phyloP scores from a whole-genome alignment of 2,797 vertebrate genomes.

The Chelon auratus region DNA sequence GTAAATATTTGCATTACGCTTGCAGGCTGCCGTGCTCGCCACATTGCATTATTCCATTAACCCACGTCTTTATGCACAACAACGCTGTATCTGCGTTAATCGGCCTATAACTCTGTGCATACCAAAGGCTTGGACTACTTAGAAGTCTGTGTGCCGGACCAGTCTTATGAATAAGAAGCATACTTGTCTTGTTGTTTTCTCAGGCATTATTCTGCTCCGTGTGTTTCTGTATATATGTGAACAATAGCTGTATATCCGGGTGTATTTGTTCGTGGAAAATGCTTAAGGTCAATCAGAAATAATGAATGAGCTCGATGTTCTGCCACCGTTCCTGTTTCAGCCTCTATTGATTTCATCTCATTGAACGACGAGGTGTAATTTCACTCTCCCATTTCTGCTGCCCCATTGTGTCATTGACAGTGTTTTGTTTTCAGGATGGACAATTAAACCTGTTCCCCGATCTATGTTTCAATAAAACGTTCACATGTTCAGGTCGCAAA shows the following conservation, averaged over 20 bases:
- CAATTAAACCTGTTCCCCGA: constrained; percentile 47
- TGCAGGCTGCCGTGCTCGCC: constrained; percentile 40
- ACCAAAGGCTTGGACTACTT: constrained; percentile 23
- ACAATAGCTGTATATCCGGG: constrained; percentile 13
- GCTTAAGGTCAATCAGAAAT: constrained; percentile 53
- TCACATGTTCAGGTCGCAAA: constrained; percentile 35
- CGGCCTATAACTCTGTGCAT: constrained; percentile 31
- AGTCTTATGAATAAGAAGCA: constrained; percentile 16
- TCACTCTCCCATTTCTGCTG: constrained; percentile 39
- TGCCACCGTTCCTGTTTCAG: constrained; percentile 21
- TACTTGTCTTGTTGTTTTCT: constrained; percentile 6
- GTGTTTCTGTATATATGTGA: constrained; percentile 9
- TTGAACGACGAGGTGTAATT: constrained; percentile 45
- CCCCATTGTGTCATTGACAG: constrained; percentile 32
- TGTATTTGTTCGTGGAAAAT: constrained; percentile 28
- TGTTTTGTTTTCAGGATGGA: constrained; percentile 45
- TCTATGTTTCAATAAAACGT: constrained; percentile 38
- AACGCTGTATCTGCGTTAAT: constrained; percentile 61
- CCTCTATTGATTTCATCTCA: constrained; percentile 60
- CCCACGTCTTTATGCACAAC: constrained; percentile 66
- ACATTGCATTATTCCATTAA: constrained; percentile 77
- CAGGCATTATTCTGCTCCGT: not conserved
- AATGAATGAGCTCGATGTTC: constrained; percentile 55
- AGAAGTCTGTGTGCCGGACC: constrained; percentile 33
- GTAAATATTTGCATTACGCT: constrained; percentile 82